Evolutionary conservation across 2,113 vertebrate genomes (phyloP).

Genomic region (Catagonus wagneri): DNA sequence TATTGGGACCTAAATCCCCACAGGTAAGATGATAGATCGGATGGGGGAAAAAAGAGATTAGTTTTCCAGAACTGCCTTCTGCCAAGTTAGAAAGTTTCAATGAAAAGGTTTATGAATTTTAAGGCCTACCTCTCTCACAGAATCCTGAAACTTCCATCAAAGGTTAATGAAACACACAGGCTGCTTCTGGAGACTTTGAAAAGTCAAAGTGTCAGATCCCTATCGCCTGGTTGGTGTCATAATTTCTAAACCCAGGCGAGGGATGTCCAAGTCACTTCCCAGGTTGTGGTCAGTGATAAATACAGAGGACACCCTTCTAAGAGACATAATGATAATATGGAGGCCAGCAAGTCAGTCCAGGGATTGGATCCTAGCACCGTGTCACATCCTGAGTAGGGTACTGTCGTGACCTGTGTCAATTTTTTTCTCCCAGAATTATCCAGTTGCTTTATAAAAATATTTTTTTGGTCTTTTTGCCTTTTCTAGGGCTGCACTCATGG

Average conservation of each 20-base stretch:
- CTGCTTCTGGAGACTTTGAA: background rate
- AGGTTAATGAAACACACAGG: background rate
- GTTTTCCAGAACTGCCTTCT: background rate
- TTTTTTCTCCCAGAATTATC: background rate
- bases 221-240: background rate
- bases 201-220: conserved; percentile 36
- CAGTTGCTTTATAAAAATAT: background rate
- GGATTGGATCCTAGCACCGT: background rate
- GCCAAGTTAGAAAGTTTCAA: background rate
- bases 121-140: background rate
- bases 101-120: background rate
- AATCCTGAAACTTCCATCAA: background rate
- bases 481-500: no score
- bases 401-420: background rate
- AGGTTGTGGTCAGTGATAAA: background rate
- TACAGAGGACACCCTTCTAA: background rate
- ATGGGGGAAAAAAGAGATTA: background rate
- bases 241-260: background rate
- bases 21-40: background rate
- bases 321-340: background rate
- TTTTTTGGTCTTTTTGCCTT: no score
- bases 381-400: background rate
- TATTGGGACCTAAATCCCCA: background rate
- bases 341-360: background rate
- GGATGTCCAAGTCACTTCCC: background rate